Evolutionary conservation across 2,113 vertebrate genomes (phyloP).

Genomic region (Empidonax traillii): DNA sequence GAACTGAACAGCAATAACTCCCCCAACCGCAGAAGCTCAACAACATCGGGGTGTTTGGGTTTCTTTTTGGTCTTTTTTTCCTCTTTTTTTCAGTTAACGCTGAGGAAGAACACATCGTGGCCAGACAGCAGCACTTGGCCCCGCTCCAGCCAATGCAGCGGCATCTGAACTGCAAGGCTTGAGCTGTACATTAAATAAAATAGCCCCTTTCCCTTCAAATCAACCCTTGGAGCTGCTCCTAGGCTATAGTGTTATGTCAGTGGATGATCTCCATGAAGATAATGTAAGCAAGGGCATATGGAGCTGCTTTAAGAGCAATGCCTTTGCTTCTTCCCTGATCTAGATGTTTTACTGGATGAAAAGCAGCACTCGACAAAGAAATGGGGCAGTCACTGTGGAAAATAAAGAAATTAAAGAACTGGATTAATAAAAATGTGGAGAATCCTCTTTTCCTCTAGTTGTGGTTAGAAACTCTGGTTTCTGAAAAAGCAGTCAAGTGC

Average conservation of each 20-base stretch:
- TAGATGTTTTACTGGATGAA: background rate
- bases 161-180: background rate
- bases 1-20: slow-evolving; percentile 47
- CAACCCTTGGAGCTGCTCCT: background rate
- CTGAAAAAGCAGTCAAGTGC: background rate
- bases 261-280: background rate
- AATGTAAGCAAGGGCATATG: background rate
- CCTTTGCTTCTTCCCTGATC: background rate
- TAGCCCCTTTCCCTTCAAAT: background rate
- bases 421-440: background rate
- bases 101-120: slow-evolving; percentile 26
- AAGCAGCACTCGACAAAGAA: background rate
- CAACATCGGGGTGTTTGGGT: background rate
- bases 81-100: slow-evolving; percentile 5
- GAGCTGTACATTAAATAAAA: background rate
- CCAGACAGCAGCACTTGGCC: slow-evolving; percentile 21
- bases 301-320: background rate
- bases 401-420: background rate
- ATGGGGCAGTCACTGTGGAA: background rate
- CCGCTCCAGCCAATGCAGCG: background rate
- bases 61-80: background rate
- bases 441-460: background rate
- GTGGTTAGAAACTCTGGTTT: background rate
- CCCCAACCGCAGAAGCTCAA: slow-evolving; percentile 48
- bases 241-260: background rate